These are phyloP conservation scores for Escarpia spicata DNA, from an alignment of 2,888 invertebrate species.

Conservation along the genomic window DNA sequence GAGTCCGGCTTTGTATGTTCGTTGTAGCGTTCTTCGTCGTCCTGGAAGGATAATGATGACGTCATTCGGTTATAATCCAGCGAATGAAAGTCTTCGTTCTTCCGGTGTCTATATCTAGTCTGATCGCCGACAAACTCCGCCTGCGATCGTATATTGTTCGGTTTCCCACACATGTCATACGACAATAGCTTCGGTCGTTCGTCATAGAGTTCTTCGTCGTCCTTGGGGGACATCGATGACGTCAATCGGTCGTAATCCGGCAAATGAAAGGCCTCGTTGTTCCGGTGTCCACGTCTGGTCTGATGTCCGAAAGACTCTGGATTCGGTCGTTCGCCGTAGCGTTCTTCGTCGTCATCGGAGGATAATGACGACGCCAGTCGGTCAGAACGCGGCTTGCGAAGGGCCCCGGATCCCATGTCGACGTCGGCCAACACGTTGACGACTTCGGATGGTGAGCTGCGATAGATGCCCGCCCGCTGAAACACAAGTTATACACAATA, in stretches of 20 bases:
- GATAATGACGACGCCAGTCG: too few species aligned
- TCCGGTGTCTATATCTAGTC: background rate
- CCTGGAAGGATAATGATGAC: too few species aligned
- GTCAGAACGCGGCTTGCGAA: background rate
- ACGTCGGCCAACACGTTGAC: background rate
- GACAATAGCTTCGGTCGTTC: background rate
- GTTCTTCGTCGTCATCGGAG: too few species aligned
- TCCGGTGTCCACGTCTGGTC: too few species aligned
- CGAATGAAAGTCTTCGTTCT: too few species aligned
- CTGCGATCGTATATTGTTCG: background rate
- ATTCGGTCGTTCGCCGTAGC: too few species aligned
- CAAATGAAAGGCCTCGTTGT: background rate
- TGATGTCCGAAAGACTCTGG: too few species aligned
- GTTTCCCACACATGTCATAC: background rate
- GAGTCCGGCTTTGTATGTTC: too few species aligned
- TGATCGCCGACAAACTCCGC: background rate
- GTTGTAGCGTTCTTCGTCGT: too few species aligned
- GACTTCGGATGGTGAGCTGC: background rate
- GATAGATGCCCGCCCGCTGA: background rate
- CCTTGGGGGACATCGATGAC: background rate
- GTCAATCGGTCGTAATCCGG: background rate
- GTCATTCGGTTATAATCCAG: too few species aligned
- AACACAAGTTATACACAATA: background rate
- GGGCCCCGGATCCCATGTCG: background rate
- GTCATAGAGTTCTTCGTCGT: background rate